Conservation (phyloP, 2,888 invertebrate species). For the Stenichneumon culpator region DNA sequence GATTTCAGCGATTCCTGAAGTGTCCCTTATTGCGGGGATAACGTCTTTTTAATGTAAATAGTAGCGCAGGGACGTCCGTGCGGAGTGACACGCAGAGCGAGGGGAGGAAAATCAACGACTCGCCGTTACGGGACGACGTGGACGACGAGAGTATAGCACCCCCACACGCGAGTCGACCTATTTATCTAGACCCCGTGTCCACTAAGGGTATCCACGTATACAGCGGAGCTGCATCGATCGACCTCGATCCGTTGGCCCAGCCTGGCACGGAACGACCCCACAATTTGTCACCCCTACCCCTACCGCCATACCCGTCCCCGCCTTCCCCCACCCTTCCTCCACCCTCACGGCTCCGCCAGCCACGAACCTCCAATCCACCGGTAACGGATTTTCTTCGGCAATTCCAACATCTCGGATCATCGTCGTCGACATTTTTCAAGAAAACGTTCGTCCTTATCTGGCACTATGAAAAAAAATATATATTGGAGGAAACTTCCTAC, state of each 20-base stretch:
- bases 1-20: neutral
- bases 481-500: neutral
- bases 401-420: neutral
- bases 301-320: constrained; percentile 45
- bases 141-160: constrained; percentile 9
- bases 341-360: neutral
- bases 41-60: constrained; percentile 55
- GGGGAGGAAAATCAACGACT: neutral
- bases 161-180: constrained; percentile 63
- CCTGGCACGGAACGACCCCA: constrained; percentile 77
- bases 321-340: constrained; percentile 24
- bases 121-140: constrained; percentile 21
- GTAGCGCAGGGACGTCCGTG: neutral
- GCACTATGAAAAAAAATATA: neutral
- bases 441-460: neutral
- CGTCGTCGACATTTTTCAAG: neutral
- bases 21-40: constrained; percentile 31
- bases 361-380: neutral
- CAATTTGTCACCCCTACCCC: constrained; percentile 72
- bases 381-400: neutral
- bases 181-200: constrained; percentile 65
- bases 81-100: neutral
- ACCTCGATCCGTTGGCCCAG: constrained; percentile 82
- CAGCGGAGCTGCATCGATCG: constrained; percentile 83
- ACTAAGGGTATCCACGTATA: constrained; percentile 56